Evolutionary conservation across 2,888 invertebrate genomes (phyloP), one percentile per base, ranked within the genome.

Genomic region (Pasiphila rectangulata): DNA sequence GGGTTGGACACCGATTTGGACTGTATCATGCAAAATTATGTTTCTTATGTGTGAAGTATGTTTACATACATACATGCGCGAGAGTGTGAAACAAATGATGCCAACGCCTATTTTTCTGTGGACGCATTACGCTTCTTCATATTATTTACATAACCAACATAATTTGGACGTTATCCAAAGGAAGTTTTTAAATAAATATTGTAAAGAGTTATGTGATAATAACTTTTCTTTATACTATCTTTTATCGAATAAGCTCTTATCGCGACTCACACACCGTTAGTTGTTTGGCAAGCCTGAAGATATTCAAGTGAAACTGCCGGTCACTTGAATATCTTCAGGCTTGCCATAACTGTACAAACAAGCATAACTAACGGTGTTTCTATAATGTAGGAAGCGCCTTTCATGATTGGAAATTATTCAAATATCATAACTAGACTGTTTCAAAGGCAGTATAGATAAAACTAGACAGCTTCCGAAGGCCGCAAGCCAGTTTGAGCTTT

Each of bases 111-210:
- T 36, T 2, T 13, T 55, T 15, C 30, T 13, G 46, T 39, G 39
- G 13, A 46, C 48, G 27, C 34, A 39, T 40, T 27, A 36, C 43
- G 41, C 41, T 52, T 29, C 37, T 41, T 32, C 29, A 56, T 42
- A 51, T n/a, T n/a, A n/a, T 51, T 54, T 58, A 57, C 56, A 61
- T 61, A 58, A 59, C 46, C 49, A 59, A 34, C 41, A 41, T 49
- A 47, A 56, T 58, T 70, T 75, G 75, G 74, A 69, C 30, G 40
- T 21, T 36, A 46, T 70, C 75, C 76, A 77, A 69, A 66, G 63
- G 67, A 69, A 61, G 64, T 59, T 60, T 58, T 37, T 55, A 72
- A 75, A 70, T 70, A 70, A 52, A 61, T 51, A 51, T 57, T 46
- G 35, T 32, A 41, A 41, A 35, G 3, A 38, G 27, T 38, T 16